Percentiles rank a stretch among this genome's conserved stretches.
These are phyloP conservation scores for Porites evermanni DNA, from an alignment of 92 coral and sea anemone species.

Conservation along the genomic window DNA sequence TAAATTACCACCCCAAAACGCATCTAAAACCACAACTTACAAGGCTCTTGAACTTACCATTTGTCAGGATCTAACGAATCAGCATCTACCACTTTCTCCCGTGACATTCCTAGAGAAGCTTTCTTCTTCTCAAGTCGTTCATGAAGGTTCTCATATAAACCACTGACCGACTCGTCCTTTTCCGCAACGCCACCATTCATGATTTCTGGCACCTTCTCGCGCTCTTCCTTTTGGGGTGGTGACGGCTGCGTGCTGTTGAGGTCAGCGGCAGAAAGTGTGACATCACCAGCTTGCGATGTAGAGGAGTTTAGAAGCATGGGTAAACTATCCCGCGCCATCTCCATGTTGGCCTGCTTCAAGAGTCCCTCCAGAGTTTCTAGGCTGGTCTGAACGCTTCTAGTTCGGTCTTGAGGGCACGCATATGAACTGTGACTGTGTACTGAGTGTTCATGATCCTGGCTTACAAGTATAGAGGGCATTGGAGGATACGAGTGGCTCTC, in stretches of 20 bases:
- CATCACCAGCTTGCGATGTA: constrained; percentile 54
- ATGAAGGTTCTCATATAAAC: constrained; percentile 61
- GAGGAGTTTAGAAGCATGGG: constrained; percentile 64
- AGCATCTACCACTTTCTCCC: constrained; percentile 48
- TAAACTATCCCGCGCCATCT: constrained; percentile 54
- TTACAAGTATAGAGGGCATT: constrained; percentile 34
- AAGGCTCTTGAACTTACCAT: constrained; percentile 50
- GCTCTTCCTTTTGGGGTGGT: constrained; percentile 78
- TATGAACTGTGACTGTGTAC: constrained; percentile 26
- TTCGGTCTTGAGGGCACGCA: constrained; percentile 28
- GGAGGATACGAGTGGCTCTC: constrained; percentile 35
- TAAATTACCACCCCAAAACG: no score
- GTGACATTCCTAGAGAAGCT: constrained; percentile 59
- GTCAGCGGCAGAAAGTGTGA: constrained; percentile 60
- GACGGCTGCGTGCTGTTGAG: constrained; percentile 63
- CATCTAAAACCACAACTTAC: constrained; percentile 39
- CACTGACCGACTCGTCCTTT: constrained; percentile 14
- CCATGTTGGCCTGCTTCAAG: constrained; percentile 66
- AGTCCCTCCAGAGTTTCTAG: constrained; percentile 72
- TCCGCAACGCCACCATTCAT: background rate
- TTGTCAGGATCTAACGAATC: constrained; percentile 78
- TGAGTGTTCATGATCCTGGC: constrained; percentile 35
- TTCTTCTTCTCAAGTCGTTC: constrained; percentile 73
- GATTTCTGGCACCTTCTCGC: constrained; percentile 3
- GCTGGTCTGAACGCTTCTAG: constrained; percentile 43